Conservation (phyloP, 2,797 vertebrate species). For the Tokudaia tokunoshimensis region DNA sequence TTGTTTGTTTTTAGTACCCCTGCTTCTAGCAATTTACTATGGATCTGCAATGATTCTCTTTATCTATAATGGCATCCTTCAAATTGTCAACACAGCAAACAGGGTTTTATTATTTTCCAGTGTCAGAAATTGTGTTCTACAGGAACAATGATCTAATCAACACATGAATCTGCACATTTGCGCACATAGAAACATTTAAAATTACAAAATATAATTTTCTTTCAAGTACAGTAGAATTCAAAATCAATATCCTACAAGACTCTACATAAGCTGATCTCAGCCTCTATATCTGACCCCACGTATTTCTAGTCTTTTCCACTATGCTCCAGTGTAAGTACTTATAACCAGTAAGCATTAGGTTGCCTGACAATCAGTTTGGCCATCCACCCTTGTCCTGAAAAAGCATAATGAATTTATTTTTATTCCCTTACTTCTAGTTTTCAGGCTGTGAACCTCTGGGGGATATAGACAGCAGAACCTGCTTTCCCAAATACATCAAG, state of each 20-base stretch:
- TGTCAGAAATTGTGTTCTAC: slow-evolving; percentile 15
- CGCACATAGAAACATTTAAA: not conserved
- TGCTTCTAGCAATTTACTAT: slow-evolving; percentile 9
- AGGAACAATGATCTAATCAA: not conserved
- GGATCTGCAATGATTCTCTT: not conserved
- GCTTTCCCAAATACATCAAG: not conserved
- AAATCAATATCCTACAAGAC: not conserved
- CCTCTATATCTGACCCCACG: not conserved
- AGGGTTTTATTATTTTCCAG: not conserved
- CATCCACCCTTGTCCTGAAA: not conserved
- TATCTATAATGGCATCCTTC: not conserved
- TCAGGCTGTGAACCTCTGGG: not conserved
- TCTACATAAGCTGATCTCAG: not conserved
- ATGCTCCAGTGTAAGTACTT: not conserved
- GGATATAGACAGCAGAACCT: not conserved
- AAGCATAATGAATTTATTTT: not conserved
- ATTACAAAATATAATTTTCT: not conserved
- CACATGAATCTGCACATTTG: not conserved
- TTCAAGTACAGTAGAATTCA: slow-evolving; percentile 1
- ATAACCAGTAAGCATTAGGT: not conserved
- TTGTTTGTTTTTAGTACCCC: not conserved
- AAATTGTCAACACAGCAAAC: not conserved
- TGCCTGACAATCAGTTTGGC: not conserved
- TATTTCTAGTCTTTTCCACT: not conserved
- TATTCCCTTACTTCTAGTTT: not conserved